phyloP scores from a whole-genome alignment of 2,888 invertebrate species.

The Ophion costatus region DNA sequence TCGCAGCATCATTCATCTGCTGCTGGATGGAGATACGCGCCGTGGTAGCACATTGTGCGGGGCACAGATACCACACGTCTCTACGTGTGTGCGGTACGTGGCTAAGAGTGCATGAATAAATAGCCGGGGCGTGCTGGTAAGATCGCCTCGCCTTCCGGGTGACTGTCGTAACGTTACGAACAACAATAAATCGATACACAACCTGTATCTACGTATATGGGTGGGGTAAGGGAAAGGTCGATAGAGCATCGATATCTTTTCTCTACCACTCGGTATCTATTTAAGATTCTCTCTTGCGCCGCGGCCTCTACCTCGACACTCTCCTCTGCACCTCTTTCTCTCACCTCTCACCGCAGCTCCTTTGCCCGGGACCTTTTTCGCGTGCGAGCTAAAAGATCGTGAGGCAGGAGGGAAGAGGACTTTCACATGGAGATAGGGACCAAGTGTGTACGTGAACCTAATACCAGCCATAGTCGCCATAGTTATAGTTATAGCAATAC shows the following conservation, averaged over 20 bases:
- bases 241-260: slow-evolving; percentile 63
- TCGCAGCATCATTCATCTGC: slow-evolving; percentile 64
- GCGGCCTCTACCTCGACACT: slow-evolving; percentile 26
- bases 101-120: slow-evolving; percentile 60
- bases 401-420: slow-evolving; percentile 23
- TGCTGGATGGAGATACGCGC: slow-evolving; percentile 52
- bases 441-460: slow-evolving; percentile 25
- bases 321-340: slow-evolving; percentile 30
- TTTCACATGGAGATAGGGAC: slow-evolving; percentile 55
- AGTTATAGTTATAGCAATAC: background rate
- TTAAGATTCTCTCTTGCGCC: slow-evolving; percentile 40
- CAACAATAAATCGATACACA: slow-evolving; percentile 68
- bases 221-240: slow-evolving; percentile 60
- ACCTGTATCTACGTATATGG: slow-evolving; percentile 33
- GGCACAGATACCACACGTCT: slow-evolving; percentile 10
- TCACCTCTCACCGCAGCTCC: slow-evolving; percentile 2
- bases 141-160: slow-evolving; percentile 70
- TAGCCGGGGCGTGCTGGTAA: slow-evolving; percentile 60
- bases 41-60: slow-evolving; percentile 25
- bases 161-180: slow-evolving; percentile 68
- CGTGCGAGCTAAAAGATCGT: slow-evolving; percentile 37
- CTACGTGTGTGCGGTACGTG: slow-evolving; percentile 37
- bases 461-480: slow-evolving; percentile 15
- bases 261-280: slow-evolving; percentile 50
- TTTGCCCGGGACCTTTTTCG: slow-evolving; percentile 46